Percentiles rank a stretch among this genome's conserved stretches.
These are phyloP conservation scores for Epinephelus coioides DNA, from an alignment of 2,797 vertebrate genomes.

Conservation along the genomic window DNA sequence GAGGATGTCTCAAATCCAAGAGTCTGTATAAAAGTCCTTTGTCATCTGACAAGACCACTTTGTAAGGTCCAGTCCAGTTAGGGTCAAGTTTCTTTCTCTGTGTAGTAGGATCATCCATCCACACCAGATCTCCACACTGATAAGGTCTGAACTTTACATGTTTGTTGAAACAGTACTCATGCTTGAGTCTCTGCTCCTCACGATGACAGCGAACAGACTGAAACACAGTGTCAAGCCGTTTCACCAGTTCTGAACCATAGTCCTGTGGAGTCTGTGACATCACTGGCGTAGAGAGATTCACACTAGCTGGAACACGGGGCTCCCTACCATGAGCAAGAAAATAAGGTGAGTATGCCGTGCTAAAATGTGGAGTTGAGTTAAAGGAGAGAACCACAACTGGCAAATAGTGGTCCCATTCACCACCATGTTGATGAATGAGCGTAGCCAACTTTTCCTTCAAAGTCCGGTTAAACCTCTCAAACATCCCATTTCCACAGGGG, in stretches of 20 bases:
- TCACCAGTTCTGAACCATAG: neutral
- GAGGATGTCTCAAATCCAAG: constrained; percentile 23
- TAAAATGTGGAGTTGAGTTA: constrained; percentile 10
- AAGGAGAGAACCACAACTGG: constrained; percentile 18
- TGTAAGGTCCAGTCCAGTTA: constrained; percentile 38
- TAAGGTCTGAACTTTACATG: constrained; percentile 6
- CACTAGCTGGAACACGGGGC: neutral
- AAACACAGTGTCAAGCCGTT: neutral
- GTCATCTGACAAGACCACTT: constrained; percentile 1
- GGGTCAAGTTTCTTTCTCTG: constrained; percentile 42
- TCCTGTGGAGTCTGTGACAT: neutral
- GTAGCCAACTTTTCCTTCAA: neutral
- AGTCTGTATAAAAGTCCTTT: constrained; percentile 5
- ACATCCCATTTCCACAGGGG: too few relatives aligned
- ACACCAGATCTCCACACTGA: constrained; percentile 24
- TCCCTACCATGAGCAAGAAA: neutral
- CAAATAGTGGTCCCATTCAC: constrained; percentile 33
- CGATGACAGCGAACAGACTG: neutral
- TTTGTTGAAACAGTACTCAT: constrained; percentile 15
- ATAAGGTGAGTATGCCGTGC: neutral
- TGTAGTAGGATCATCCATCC: constrained; percentile 42
- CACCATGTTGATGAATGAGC: neutral
- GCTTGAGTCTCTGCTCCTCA: constrained; percentile 9
- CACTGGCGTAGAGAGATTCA: neutral
- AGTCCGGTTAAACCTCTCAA: too few relatives aligned